Percentiles rank a stretch among this genome's conserved stretches.
Evolutionary conservation across 1,140 invertebrate genomes (phyloP).

Genomic region (Drusus annulatus): DNA sequence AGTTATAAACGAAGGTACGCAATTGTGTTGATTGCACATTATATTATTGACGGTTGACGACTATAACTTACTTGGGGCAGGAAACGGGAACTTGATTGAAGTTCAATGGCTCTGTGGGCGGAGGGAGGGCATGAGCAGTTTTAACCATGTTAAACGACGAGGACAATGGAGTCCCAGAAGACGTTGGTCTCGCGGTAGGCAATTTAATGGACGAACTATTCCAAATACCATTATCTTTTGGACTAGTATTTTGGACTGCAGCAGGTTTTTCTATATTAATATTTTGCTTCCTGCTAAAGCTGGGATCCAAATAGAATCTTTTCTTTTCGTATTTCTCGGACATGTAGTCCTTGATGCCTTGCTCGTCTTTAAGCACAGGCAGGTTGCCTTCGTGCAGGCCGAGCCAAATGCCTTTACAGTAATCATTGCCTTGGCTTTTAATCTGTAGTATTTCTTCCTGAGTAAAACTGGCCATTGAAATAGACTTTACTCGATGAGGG

Average conservation of each 20-base stretch:
- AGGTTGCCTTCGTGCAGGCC: constrained; percentile 86
- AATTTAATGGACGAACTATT: constrained; percentile 40
- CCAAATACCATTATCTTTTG: constrained; percentile 51
- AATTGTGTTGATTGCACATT: too few relatives aligned
- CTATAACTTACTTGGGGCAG: constrained; percentile 40
- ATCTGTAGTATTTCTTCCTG: constrained; percentile 96
- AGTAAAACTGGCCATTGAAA: constrained; percentile 98
- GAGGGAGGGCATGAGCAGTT: background rate
- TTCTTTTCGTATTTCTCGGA: constrained; percentile 95
- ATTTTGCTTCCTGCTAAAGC: constrained; percentile 21
- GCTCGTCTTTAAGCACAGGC: constrained; percentile 77
- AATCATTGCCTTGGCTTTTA: constrained; percentile 92
- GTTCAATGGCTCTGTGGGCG: constrained; percentile 2
- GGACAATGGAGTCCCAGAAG: constrained; percentile 8
- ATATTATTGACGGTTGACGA: background rate
- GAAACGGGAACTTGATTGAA: constrained; percentile 15
- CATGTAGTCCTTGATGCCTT: constrained; percentile 92
- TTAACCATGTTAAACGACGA: constrained; percentile 27
- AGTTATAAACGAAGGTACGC: too few relatives aligned
- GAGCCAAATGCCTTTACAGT: constrained; percentile 92
- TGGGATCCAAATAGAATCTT: constrained; percentile 73
- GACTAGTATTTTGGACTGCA: constrained; percentile 11
- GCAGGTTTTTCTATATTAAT: constrained; percentile 43
- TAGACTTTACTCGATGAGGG: constrained; percentile 97
- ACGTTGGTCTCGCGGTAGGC: background rate